phyloP scores from a whole-genome alignment of 2,888 invertebrate genomes.

The Harmothoe impar region DNA sequence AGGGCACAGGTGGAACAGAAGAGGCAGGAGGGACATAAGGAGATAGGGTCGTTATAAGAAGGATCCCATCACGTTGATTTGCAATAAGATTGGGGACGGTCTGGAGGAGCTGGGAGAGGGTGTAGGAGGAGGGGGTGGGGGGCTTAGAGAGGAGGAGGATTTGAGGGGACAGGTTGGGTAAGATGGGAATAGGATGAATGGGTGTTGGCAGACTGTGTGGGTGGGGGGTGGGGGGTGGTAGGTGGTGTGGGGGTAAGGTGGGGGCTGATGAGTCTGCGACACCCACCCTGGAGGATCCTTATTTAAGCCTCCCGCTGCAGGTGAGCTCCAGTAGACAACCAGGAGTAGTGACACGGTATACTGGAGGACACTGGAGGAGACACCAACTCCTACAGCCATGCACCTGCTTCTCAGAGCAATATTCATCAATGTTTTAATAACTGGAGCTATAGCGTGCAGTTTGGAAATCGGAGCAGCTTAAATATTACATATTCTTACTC shows the following conservation, averaged over 20 bases:
- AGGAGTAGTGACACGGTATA: neutral
- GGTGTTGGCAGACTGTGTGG: neutral
- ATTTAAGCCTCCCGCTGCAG: neutral
- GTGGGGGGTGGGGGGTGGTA: neutral
- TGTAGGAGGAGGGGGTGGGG: neutral
- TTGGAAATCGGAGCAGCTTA: too few relatives aligned
- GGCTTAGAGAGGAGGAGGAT: neutral
- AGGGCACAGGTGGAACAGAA: too few relatives aligned
- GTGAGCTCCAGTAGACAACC: conserved; percentile 28
- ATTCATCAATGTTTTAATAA: too few relatives aligned
- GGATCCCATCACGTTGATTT: too few relatives aligned
- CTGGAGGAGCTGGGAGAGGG: neutral
- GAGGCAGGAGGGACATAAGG: too few relatives aligned
- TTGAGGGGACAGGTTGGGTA: conserved; percentile 14
- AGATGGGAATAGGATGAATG: neutral
- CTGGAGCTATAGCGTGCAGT: too few relatives aligned
- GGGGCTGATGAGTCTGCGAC: neutral
- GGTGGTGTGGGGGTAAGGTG: neutral
- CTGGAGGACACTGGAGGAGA: neutral
- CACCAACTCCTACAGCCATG: neutral
- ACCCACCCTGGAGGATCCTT: neutral
- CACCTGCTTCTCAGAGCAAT: too few relatives aligned
- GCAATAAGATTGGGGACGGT: neutral
- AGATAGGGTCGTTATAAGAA: too few relatives aligned
- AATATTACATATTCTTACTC: too few relatives aligned